Evolutionary conservation across 2,797 vertebrate genomes (phyloP).

Genomic region (Cossypha niveicapilla): DNA sequence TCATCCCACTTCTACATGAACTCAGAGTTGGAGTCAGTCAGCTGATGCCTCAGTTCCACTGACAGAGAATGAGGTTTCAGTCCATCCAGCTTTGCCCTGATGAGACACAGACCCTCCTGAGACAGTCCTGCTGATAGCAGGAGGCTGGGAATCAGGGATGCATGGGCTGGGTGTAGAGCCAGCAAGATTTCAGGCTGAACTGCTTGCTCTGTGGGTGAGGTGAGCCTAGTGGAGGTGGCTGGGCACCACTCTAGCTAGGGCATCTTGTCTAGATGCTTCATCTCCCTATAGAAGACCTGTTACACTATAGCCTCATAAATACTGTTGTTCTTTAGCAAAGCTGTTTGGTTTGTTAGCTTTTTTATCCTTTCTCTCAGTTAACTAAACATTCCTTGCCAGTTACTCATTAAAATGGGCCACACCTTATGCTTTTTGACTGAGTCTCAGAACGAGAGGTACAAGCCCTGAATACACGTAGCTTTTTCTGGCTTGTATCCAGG

Average conservation of each 20-base stretch:
- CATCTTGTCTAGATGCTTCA: background rate
- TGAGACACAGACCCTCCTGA: accelerated
- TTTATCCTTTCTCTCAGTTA: background rate
- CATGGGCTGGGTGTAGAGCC: accelerated
- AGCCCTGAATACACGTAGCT: background rate
- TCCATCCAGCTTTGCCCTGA: background rate
- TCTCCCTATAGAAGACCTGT: background rate
- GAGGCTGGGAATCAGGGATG: background rate
- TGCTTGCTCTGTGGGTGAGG: accelerated
- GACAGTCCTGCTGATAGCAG: accelerated
- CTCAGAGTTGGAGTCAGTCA: background rate
- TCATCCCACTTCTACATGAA: accelerated
- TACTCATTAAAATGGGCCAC: background rate
- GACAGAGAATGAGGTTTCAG: background rate
- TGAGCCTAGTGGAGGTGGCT: background rate
- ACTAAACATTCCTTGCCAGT: background rate
- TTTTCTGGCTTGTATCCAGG: background rate
- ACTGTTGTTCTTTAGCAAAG: background rate
- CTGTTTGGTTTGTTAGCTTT: background rate
- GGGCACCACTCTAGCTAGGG: accelerated
- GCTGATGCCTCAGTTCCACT: background rate
- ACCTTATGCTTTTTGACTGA: background rate
- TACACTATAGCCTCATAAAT: background rate
- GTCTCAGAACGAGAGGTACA: accelerated
- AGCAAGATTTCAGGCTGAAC: background rate